These are phyloP conservation scores for Oryzias dopingdopingensis DNA, from an alignment of 2,797 vertebrate genomes.

Conservation along the genomic window DNA sequence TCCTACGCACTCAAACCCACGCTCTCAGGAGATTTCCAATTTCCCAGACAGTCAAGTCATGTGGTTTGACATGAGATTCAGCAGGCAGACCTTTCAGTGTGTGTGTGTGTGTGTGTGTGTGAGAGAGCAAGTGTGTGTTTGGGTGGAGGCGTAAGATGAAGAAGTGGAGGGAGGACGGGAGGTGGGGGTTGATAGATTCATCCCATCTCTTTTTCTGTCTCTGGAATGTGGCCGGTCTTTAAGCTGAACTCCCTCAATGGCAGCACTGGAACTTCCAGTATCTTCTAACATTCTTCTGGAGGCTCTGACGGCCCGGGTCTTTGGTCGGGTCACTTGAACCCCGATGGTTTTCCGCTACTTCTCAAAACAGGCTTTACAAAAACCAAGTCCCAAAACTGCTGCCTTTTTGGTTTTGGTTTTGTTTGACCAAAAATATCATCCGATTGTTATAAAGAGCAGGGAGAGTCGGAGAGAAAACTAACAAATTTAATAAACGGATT, in stretches of 20 bases:
- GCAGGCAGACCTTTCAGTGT: constrained; percentile 13
- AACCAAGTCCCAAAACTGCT: too few relatives aligned
- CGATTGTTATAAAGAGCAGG: too few relatives aligned
- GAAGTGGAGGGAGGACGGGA: constrained; percentile 31
- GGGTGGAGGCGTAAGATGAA: constrained; percentile 26
- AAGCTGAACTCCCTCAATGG: constrained; percentile 55
- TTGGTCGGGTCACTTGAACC: constrained; percentile 45
- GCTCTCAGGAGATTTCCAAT: constrained; percentile 28
- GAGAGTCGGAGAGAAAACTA: too few relatives aligned
- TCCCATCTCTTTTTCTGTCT: constrained; percentile 52
- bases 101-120: constrained; percentile 12
- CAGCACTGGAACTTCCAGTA: constrained; percentile 59
- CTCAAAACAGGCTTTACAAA: too few relatives aligned
- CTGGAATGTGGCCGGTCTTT: constrained; percentile 70
- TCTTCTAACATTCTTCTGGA: constrained; percentile 36
- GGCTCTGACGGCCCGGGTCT: constrained; percentile 3
- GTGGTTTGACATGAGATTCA: constrained; percentile 43
- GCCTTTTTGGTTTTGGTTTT: too few relatives aligned
- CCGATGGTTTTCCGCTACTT: constrained; percentile 32
- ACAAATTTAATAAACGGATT: too few relatives aligned
- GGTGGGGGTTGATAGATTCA: constrained; percentile 58
- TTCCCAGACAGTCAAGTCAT: constrained; percentile 37
- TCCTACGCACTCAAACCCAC: background rate
- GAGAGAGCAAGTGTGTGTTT: constrained; percentile 14
- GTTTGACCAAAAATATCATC: too few relatives aligned